Base-by-base conservation (phyloP, 2,113 vertebrate species). In the Coturnix japonica region DNA sequence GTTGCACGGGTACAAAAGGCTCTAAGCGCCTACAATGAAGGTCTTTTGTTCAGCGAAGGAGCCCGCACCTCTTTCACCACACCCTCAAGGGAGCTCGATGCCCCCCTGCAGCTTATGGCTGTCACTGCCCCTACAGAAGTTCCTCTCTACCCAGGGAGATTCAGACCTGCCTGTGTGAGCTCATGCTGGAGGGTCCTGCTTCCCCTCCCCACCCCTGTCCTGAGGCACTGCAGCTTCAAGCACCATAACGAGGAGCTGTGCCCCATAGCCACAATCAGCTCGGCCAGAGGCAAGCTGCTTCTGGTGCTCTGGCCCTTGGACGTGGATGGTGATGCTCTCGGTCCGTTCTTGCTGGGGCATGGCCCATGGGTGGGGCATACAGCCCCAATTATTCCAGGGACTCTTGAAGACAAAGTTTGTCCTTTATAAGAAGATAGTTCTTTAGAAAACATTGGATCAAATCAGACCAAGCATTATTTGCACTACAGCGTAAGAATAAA, bases 101-200 rank as follows among this genome's bases (percentile, higher is more conserved):
- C 39, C 39, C 39, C 11, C 39, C 11, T 39, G 39, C 39, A 39
- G 11, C 39, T 22, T 51, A 11, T 2, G 6, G 11, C 22, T 30
- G 8, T 39, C n/a, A 26, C 0, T 0, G 35, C 37, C 76, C 13
- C 43, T 33, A 20, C 21, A 18, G 25, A 28, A 57, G 0, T 0
- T 25, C 25, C 6, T 69, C 21, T 31, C 35, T 49, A 25, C 47
- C 37, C 37, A 41, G 49, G 43, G 59, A 57, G n/a, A 43, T n/a
- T 3, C 9, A 21, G 57, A 15, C n/a, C 14, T 1, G 11, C 16
- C 37, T 13, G 1, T 37, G 23, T 61, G 35, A 61, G 59, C 59
- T 23, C 9, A 4, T 25, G 67, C 21, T 33, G 41, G 67, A 8
- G 21, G 11, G 5, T 13, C 57, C 37, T 39, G 31, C 35, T n/a